A percentile compares a stretch with the other conserved stretches of the same genome.
Evolutionary conservation across 1,140 invertebrate genomes (phyloP).

Genomic region (Drosophila tsacasi): DNA sequence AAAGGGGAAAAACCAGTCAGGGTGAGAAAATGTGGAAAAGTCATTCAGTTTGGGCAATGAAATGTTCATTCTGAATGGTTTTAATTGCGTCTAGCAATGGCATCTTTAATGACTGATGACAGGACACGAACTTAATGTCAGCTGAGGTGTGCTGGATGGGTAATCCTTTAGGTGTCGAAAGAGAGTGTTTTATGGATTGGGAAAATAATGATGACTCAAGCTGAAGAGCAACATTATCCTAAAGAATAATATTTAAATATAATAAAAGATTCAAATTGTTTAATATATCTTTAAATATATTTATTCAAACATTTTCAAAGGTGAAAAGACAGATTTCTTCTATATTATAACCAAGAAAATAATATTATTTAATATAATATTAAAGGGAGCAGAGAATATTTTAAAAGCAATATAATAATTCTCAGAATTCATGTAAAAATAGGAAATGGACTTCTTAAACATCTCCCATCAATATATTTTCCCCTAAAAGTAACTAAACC

Average conservation of each 20-base stretch:
- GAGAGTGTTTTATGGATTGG: slow-evolving; percentile 14
- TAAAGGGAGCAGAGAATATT: not conserved
- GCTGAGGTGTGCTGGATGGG: slow-evolving; percentile 27
- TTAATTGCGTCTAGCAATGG: slow-evolving; percentile 81
- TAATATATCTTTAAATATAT: too few relatives aligned
- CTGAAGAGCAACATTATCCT: not conserved
- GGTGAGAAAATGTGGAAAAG: slow-evolving; percentile 20
- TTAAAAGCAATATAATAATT: not conserved
- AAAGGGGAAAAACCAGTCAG: not conserved
- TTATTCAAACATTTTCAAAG: too few relatives aligned
- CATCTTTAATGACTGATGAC: slow-evolving; percentile 74
- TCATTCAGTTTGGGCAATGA: slow-evolving; percentile 70
- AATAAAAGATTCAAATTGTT: too few relatives aligned
- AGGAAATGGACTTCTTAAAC: not conserved
- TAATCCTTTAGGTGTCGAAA: slow-evolving; percentile 28
- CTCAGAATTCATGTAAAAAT: not conserved
- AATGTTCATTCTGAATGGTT: slow-evolving; percentile 76
- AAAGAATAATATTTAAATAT: not conserved
- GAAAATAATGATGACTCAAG: slow-evolving; percentile 17
- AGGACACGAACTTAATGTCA: slow-evolving; percentile 49
- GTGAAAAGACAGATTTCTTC: too few relatives aligned
- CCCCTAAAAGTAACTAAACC: not conserved
- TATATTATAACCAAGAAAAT: too few relatives aligned
- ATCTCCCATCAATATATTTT: not conserved
- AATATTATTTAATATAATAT: not conserved